phyloP scores from a whole-genome alignment of 2,888 invertebrate species.

The Callosobruchus maculatus region DNA sequence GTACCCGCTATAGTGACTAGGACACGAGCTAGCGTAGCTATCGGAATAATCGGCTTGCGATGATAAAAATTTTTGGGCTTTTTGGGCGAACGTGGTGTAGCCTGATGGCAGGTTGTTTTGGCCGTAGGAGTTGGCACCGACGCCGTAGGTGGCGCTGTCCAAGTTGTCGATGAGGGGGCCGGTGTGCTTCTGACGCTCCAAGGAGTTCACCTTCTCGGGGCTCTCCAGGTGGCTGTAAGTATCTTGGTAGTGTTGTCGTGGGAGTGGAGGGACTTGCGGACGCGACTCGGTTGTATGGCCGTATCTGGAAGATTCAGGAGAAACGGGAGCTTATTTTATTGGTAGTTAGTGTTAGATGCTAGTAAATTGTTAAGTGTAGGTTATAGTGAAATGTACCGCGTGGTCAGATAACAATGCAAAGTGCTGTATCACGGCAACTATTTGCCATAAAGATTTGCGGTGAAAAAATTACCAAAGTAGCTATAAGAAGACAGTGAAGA shows the following conservation, averaged over 20 bases:
- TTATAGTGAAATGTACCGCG: not conserved
- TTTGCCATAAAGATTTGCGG: too few relatives aligned
- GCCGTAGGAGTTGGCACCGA: constrained; percentile 33
- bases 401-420: not conserved
- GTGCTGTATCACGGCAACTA: too few relatives aligned
- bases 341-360: not conserved
- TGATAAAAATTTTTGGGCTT: constrained; percentile 28
- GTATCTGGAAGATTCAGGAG: constrained; percentile 20
- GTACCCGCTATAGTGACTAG: constrained; percentile 6
- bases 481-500: too few relatives aligned
- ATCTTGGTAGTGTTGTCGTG: constrained; percentile 36
- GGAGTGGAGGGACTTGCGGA: constrained; percentile 7
- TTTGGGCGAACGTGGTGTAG: constrained; percentile 32
- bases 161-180: constrained; percentile 36
- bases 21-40: constrained; percentile 11
- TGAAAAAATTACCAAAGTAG: too few relatives aligned
- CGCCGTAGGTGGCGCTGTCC: constrained; percentile 41
- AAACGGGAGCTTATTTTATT: not conserved
- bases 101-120: constrained; percentile 28
- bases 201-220: constrained; percentile 46
- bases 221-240: constrained; percentile 46
- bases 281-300: constrained; percentile 8
- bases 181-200: constrained; percentile 41
- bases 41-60: constrained; percentile 12
- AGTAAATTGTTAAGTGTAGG: not conserved